Conservation (phyloP, 2,888 invertebrate genomes). For the Lithophane semibrunnea region DNA sequence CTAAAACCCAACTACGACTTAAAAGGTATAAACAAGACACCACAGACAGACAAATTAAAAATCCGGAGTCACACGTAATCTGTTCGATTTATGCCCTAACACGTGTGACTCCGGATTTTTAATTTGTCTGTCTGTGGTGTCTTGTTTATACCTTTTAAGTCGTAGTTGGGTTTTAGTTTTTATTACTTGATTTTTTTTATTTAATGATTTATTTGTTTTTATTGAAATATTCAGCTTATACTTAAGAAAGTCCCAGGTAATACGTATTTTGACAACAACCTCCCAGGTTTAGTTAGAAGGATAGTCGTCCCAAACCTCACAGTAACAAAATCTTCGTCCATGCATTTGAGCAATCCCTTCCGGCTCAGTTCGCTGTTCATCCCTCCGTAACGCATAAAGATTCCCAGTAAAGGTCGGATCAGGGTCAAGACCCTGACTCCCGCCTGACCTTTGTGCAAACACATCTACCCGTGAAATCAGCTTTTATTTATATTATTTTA, state of each 20-base stretch:
- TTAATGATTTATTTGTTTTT: not conserved
- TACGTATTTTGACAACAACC: not conserved
- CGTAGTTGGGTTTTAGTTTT: no score
- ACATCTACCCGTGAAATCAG: conserved; percentile 19
- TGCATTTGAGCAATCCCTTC: conserved; percentile 36
- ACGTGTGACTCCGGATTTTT: no score
- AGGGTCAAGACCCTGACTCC: conserved; percentile 41
- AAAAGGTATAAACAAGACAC: no score
- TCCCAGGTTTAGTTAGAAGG: not conserved
- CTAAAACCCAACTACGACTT: no score
- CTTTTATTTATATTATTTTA: conserved; percentile 15
- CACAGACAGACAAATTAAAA: no score
- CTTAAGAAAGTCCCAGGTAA: not conserved
- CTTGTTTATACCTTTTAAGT: no score
- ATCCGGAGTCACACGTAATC: no score
- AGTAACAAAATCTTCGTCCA: conserved; percentile 15
- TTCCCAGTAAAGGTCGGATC: conserved; percentile 55
- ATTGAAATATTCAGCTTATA: not conserved
- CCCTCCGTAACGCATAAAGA: conserved; percentile 43
- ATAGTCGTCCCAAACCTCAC: not conserved
- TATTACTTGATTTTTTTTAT: no score
- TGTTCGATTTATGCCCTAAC: no score
- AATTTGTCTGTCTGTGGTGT: no score
- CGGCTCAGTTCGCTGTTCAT: conserved; percentile 15
- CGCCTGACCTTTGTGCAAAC: conserved; percentile 44